Evolutionary conservation across 2,113 vertebrate genomes (phyloP).

Genomic region (Sylvietta virens): DNA sequence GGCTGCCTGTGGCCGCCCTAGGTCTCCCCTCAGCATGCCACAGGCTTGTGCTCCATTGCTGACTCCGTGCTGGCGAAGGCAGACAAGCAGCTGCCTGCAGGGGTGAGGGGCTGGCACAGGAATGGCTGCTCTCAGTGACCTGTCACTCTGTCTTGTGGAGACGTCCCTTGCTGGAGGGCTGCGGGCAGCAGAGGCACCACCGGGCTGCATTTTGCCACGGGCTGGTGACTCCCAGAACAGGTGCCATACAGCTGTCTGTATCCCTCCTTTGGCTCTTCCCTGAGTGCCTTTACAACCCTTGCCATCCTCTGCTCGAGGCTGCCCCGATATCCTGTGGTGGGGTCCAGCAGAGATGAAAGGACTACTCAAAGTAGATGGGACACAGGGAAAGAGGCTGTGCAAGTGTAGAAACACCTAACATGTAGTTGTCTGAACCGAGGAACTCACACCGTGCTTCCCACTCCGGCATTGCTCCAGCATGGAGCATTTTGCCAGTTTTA

Average conservation of each 20-base stretch:
- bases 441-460: neutral
- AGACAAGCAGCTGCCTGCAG: neutral
- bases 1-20: neutral
- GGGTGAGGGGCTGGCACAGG: neutral
- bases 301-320: rapidly evolving
- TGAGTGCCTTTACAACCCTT: rapidly evolving
- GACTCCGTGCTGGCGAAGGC: rapidly evolving
- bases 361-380: neutral
- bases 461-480: neutral
- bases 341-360: neutral
- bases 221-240: neutral
- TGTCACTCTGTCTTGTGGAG: rapidly evolving
- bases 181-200: neutral
- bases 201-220: rapidly evolving
- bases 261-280: neutral
- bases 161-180: rapidly evolving
- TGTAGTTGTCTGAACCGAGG: neutral
- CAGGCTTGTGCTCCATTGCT: neutral
- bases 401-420: neutral
- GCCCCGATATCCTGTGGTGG: neutral
- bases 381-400: neutral
- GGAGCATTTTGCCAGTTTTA: neutral
- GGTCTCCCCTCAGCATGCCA: neutral
- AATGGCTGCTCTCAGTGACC: rapidly evolving
- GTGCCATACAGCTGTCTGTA: neutral